phyloP scores from a whole-genome alignment of 2,113 vertebrate species.

The Tachysurus vachellii region DNA sequence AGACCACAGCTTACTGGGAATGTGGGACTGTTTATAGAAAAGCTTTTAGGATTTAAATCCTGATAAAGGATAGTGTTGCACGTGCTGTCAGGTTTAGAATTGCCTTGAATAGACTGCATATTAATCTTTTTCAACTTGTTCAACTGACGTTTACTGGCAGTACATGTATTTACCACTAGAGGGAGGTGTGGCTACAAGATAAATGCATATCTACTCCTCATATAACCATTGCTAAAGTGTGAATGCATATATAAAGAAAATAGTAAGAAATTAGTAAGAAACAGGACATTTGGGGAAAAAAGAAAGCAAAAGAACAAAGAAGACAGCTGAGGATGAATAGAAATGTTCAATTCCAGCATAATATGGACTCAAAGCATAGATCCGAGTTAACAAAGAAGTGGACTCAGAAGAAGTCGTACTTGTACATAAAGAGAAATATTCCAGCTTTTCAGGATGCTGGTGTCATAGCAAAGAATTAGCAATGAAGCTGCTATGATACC shows the following conservation, averaged over 20 bases:
- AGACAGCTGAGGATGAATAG: no score
- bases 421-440: no score
- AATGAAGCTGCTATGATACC: no score
- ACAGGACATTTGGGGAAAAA: no score
- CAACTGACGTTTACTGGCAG: neutral
- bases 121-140: neutral
- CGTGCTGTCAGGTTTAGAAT: conserved; percentile 19
- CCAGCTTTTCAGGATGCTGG: no score
- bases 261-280: no score
- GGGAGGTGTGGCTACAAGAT: neutral
- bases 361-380: no score
- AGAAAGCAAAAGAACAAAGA: no score
- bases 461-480: no score
- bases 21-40: conserved; percentile 40
- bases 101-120: neutral
- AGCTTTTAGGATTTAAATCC: conserved; percentile 26
- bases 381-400: no score
- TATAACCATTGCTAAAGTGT: neutral
- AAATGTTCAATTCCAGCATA: no score
- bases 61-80: neutral
- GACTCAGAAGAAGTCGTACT: no score
- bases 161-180: neutral
- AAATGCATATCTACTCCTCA: neutral
- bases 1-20: neutral
- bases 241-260: neutral